phyloP scores from a whole-genome alignment of 2,888 invertebrate species.

The Pherbina coryleti region DNA sequence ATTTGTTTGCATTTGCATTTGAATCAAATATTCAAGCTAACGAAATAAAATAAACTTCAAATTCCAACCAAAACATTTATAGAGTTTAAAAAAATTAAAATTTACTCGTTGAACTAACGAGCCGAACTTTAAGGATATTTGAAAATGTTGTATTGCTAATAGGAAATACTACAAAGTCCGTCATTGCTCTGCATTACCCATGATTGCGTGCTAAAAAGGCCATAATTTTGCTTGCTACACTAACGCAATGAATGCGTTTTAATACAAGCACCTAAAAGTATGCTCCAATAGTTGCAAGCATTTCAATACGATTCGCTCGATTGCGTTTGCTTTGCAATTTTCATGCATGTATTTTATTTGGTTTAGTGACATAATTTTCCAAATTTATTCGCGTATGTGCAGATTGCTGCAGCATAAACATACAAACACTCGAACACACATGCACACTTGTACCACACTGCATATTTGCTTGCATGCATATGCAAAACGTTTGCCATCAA shows the following conservation, averaged over 20 bases:
- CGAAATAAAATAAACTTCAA: no score
- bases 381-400: slow-evolving; percentile 5
- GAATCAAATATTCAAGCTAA: no score
- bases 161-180: no score
- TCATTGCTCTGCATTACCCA: no score
- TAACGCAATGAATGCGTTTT: not conserved
- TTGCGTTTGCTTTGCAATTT: not conserved
- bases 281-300: slow-evolving; percentile 2
- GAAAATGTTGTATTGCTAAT: no score
- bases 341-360: not conserved
- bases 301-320: not conserved
- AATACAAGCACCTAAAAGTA: not conserved
- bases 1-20: no score
- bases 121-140: no score
- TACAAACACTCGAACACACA: not conserved
- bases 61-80: no score
- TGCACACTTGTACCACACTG: not conserved
- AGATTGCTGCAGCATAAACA: not conserved
- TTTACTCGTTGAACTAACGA: no score
- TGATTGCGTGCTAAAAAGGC: no score
- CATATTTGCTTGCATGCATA: not conserved
- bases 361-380: not conserved
- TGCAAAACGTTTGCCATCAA: not conserved
- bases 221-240: no score
- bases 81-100: no score